Base-by-base conservation (phyloP, 2,797 vertebrate species). In the Microchirus variegatus region DNA sequence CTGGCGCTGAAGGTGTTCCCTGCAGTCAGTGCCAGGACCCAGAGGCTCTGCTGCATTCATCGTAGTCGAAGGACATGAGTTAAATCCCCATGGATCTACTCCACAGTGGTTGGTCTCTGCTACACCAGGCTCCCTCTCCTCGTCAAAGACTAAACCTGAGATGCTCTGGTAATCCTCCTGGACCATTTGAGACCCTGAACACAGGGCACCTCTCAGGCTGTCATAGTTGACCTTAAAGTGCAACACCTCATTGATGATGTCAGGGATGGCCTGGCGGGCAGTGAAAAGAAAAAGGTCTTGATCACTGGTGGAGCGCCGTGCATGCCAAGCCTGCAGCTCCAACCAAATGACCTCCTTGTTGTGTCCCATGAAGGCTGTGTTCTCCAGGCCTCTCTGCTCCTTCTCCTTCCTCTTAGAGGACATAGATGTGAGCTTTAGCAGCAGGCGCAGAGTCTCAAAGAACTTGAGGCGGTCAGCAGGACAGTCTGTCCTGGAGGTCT, bases 381-480 rank as follows among this genome's bases (percentile, higher is more conserved):
- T 98, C 77, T 99, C 97, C 63, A 96, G 91, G 47, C 96, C 95
- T 26, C 97, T 94, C 81, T 99, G 97, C 80, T 99, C 97, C 68
- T 96, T 95, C 90, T 99, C 98, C 88, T 99, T 99, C 91, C 96
- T 98, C 91, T 99, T 99, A 12, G 98, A 99, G 6, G 97, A 99
- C 91, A 99, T 97, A 88, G 98, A 99, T 53, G 97, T 99, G 87
- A 99, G 96, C 89, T 98, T 98, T 70, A 99, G 95, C 81, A 99
- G 91, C 87, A 99, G 94, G 57, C 97, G 93, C 47, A 99, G 83
- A 15, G 98, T 99, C 92, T 99, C 98, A 80, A 99, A 99, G 84
- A 99, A 99, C 84, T 99, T 99, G 49, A 99, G 91, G 46, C 98
- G 96, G 82, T 99, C 98, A 1, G 97, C 96, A 0, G 98, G 98